phyloP scores from a whole-genome alignment of 2,888 invertebrate genomes.

The Melangyna quadrimaculata region DNA sequence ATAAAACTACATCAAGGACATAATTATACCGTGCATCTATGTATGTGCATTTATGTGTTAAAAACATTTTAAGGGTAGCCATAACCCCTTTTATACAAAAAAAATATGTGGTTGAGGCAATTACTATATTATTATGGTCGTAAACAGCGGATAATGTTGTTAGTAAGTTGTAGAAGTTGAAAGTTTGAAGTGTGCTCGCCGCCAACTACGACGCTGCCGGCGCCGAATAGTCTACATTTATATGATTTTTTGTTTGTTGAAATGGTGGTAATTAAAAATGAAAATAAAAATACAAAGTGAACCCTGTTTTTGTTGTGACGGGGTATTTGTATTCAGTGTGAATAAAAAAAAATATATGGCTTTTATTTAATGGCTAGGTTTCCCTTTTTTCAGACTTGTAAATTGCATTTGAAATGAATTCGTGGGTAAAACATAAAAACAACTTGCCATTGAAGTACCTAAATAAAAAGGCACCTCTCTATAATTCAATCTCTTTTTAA shows the following conservation, averaged over 20 bases:
- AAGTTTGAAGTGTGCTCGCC: constrained; percentile 35
- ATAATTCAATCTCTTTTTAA: background rate
- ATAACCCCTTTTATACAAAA: no score
- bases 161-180: constrained; percentile 27
- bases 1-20: constrained; percentile 14
- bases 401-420: background rate
- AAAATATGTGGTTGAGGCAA: constrained; percentile 22
- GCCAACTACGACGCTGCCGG: no score
- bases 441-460: background rate
- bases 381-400: background rate
- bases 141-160: constrained; percentile 46
- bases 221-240: background rate
- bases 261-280: background rate
- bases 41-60: no score
- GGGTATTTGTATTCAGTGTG: background rate
- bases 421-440: background rate
- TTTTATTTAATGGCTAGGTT: background rate
- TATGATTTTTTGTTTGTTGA: background rate
- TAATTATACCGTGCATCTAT: background rate
- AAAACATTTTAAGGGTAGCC: no score
- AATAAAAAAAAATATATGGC: background rate
- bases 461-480: background rate
- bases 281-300: background rate
- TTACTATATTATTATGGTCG: constrained; percentile 32
- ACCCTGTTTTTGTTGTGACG: background rate